Base-by-base conservation (phyloP, 2,797 vertebrate genomes). In the Enteromius trimaculatus region DNA sequence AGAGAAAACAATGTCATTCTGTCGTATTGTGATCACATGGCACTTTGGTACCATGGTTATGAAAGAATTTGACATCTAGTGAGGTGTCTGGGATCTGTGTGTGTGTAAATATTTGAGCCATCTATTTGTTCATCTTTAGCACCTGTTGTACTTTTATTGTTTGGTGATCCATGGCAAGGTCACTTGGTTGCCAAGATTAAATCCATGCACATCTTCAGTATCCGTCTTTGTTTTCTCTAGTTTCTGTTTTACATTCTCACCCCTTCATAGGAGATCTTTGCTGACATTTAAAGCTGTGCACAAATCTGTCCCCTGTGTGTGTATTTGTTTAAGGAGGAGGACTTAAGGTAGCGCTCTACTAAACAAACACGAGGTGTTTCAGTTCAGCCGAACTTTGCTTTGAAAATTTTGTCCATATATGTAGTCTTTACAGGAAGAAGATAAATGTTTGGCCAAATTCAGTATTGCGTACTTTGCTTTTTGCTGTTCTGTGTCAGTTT, bases 91-190 rank as follows among this genome's bases (percentile, higher is more conserved):
- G 10, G 49, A 42, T 77, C 10, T 69, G 62, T 71, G 75, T n/a
- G 75, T n/a, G 26, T 81, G 55, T 64, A 64, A 92, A 89, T 90
- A 71, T 71, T 76, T 72, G 49, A 81, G 68, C 58, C 21, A 51
- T 65, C 55, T 81, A 71, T 81, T 74, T 75, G 70, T 65, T 81
- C 44, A 53, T 65, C 26, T 82, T 81, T 66, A 65, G 26, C 71
- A 75, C 58, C 44, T 82, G 71, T 75, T 75, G 44, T 21, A 62
- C 42, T 44, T 81, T 51, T 64, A 65, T 19, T 65, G 44, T 75
- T 65, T 64, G 44, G 44, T 65, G 31, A 53, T 53, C 31, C 58
- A 10, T 82, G 71, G 60, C n/a, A 66, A 66, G 60, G 29, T 53
- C 80, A 81, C 44, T 62, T 62, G 51, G 37, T 47, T 49, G 39